These are phyloP conservation scores for Aethes cnicana DNA, from an alignment of 2,888 invertebrate species.

Conservation along the genomic window DNA sequence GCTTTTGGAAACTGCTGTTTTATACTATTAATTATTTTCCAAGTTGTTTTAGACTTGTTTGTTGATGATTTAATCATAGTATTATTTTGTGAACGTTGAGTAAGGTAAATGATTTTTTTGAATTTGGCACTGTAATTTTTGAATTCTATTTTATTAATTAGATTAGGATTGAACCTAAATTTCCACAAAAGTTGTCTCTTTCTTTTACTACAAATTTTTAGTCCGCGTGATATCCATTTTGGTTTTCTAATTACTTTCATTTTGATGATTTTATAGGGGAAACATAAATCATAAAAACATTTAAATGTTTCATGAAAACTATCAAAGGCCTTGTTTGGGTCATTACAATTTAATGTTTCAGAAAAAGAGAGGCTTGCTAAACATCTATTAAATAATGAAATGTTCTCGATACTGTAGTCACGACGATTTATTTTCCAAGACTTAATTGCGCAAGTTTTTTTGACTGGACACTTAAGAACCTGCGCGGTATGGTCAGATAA, in stretches of 20 bases:
- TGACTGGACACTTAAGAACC: not conserved
- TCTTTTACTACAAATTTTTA: conserved; percentile 1
- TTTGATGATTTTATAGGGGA: not conserved
- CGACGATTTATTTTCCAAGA: not conserved
- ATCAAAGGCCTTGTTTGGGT: not conserved
- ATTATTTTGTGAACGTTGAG: conserved; percentile 11
- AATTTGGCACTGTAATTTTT: conserved; percentile 1
- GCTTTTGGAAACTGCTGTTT: too few relatives aligned
- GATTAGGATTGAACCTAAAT: not conserved
- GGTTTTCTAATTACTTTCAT: not conserved
- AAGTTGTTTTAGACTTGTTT: conserved; percentile 12
- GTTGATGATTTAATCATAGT: not conserved
- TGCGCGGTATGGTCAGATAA: not conserved
- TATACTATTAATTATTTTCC: conserved; percentile 16
- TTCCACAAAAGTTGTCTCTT: conserved; percentile 9
- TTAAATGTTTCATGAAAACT: not conserved
- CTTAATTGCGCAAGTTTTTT: not conserved
- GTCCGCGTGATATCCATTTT: conserved; percentile 11
- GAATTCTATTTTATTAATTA: not conserved
- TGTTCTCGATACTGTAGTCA: not conserved
- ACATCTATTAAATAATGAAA: not conserved
- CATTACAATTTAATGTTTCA: not conserved
- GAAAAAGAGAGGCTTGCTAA: not conserved
- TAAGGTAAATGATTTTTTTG: conserved; percentile 18
- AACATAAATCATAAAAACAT: not conserved